A percentile compares a stretch with the other conserved stretches of the same genome.
Conservation (phyloP, 2,888 invertebrate genomes). For the Caenorhabditis wallacei region DNA sequence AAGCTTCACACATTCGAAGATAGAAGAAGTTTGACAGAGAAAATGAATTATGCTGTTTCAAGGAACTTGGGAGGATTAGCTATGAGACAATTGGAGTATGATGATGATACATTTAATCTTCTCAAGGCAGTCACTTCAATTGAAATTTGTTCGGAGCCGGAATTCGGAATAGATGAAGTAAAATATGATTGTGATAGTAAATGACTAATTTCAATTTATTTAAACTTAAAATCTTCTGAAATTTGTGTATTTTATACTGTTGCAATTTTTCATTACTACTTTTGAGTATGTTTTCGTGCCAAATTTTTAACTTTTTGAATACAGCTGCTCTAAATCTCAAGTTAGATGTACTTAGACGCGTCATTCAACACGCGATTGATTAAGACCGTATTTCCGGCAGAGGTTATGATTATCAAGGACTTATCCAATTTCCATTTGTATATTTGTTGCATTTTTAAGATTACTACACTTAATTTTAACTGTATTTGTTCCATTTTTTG, state of each 20-base stretch:
- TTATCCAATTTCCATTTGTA: no score
- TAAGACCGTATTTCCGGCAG: no score
- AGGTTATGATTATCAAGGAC: no score
- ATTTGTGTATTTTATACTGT: not conserved
- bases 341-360: no score
- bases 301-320: no score
- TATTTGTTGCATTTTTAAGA: no score
- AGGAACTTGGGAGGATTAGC: conserved; percentile 7
- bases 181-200: not conserved
- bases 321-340: no score
- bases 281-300: no score
- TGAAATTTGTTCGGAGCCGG: not conserved
- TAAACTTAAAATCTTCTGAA: not conserved
- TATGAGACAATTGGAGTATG: not conserved
- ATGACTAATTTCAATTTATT: not conserved
- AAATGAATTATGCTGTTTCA: not conserved
- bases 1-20: not conserved
- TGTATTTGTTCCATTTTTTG: no score
- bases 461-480: no score
- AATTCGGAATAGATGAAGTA: not conserved
- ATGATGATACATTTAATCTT: not conserved
- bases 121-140: not conserved
- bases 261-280: no score
- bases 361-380: no score
- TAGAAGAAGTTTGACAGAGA: conserved; percentile 11